Evolutionary conservation across 2,797 vertebrate genomes (phyloP), one percentile per base, ranked within the genome.

Genomic region (Triplophysa yarkandensis): DNA sequence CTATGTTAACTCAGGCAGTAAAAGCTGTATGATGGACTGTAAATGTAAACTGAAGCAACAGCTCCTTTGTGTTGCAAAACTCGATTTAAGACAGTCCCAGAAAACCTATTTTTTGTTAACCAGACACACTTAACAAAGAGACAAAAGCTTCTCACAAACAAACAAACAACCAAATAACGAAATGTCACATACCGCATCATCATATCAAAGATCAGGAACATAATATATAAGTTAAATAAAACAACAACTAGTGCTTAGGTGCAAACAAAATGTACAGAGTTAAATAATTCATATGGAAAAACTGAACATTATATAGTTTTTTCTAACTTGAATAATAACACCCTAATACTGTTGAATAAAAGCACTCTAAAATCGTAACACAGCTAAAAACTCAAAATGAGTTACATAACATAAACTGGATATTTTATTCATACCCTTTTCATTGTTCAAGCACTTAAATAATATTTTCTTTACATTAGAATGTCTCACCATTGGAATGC

Each of bases 1-100:
- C 32, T 39, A 21, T 23, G 46, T 28, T 39, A 2, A 36, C 23
- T 17, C 67, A 55, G 80, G 77, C 80, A 81, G 77, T 81, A 50
- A 73, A 44, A 76, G 77, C 80, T 81, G 43, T 57, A 30, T 48
- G 27, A 52, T 54, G 46, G 4, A 54, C 27, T 25, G 27, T 11
- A n/a, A 58, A 32, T 57, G 62, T 58, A 73, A 73, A 73, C 71
- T 32, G 28, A 1, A 58, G 52, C n/a, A 28, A 68, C 67, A 39
- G 48, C 7, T 36, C 43, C 39, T 58, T 69, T 27, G 41, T 68
- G 23, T 1, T 19, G 48, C 16, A 4, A 6, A 57, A 43, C 36
- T 43, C 8, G 23, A 27, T 54, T 57, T 28, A 52, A 57, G 54
- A 58, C 55, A 70, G n/a, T 19, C 9, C 3, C 52, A 58, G 69